Conservation (phyloP, 2,888 invertebrate species). For the Ophion obscuratus region DNA sequence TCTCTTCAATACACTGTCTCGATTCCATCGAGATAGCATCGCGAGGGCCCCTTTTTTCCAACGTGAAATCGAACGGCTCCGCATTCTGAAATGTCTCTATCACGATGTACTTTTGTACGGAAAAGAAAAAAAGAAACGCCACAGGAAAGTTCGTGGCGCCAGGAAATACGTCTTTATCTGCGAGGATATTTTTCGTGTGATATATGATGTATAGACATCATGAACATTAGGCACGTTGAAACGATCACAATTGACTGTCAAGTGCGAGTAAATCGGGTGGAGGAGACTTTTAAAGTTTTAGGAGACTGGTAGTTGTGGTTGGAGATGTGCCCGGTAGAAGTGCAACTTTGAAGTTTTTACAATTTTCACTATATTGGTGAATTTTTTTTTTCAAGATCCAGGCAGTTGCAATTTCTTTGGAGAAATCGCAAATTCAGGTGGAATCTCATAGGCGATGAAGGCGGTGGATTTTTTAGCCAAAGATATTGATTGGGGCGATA, state of each 20-base stretch:
- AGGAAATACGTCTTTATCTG: neutral
- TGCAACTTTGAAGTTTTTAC: too few relatives aligned
- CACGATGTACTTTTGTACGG: neutral
- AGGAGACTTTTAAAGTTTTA: neutral
- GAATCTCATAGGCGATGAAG: too few relatives aligned
- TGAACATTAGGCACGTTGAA: neutral
- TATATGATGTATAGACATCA: neutral
- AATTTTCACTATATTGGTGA: too few relatives aligned
- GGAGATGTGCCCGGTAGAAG: too few relatives aligned
- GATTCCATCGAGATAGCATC: constrained; percentile 43
- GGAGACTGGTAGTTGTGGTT: too few relatives aligned
- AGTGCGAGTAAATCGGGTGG: neutral
- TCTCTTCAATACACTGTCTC: constrained; percentile 57
- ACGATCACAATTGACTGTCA: neutral
- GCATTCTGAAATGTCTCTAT: constrained; percentile 28
- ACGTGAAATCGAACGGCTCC: constrained; percentile 29
- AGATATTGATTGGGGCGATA: too few relatives aligned
- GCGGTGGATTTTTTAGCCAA: too few relatives aligned
- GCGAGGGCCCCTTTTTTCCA: constrained; percentile 11
- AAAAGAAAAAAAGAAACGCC: constrained; percentile 1
- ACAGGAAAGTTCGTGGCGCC: neutral
- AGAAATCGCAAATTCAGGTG: too few relatives aligned
- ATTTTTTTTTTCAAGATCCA: too few relatives aligned
- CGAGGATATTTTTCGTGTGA: neutral
- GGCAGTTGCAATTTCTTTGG: too few relatives aligned